These are phyloP conservation scores for Drosophila demipolita DNA, from an alignment of 2,888 invertebrate species.

Conservation along the genomic window DNA sequence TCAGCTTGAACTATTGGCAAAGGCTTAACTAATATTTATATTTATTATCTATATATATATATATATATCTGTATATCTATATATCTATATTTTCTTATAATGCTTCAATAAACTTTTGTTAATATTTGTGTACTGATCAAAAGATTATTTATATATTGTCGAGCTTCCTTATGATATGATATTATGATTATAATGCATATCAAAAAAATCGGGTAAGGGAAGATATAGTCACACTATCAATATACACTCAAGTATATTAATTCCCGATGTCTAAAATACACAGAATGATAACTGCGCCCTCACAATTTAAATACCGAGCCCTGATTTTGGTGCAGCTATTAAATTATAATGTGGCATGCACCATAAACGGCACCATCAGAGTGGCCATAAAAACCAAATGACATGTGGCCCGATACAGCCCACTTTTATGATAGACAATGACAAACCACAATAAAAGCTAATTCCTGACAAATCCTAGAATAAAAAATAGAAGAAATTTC, in stretches of 20 bases:
- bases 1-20: neutral
- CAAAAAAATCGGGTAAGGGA: too few species aligned
- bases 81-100: too few species aligned
- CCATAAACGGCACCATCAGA: constrained; percentile 48
- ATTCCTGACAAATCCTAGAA: constrained; percentile 8
- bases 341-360: constrained; percentile 44
- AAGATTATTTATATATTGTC: neutral
- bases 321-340: constrained; percentile 24
- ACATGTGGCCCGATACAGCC: constrained; percentile 56
- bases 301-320: neutral
- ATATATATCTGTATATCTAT: neutral
- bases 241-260: neutral
- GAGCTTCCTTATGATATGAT: too few species aligned
- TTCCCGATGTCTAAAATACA: neutral
- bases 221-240: too few species aligned
- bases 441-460: constrained; percentile 16
- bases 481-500: neutral
- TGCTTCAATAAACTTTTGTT: neutral
- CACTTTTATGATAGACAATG: constrained; percentile 43
- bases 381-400: constrained; percentile 62
- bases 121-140: neutral
- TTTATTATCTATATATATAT: neutral
- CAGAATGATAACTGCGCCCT: neutral
- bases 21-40: neutral
- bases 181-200: too few species aligned